Base-by-base conservation (phyloP, 2,797 vertebrate species). In the Loriculus beryllinus region DNA sequence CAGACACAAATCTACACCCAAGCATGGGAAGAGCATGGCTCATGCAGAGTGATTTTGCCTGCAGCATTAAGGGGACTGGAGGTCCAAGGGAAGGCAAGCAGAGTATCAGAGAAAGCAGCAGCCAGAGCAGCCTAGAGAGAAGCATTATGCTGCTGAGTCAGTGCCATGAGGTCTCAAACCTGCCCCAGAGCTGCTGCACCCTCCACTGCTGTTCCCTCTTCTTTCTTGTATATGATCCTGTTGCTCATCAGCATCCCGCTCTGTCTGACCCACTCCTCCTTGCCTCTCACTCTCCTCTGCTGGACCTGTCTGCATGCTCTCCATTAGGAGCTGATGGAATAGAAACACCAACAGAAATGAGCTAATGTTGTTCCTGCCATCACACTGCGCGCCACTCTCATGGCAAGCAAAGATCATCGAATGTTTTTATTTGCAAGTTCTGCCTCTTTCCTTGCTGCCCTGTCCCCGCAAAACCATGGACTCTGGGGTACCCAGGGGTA, bases 291-390 rank as follows among this genome's bases (percentile, higher is more conserved):
- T 49, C 45, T 65, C 39, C 65, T 86, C 81, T 2, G 1, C 74
- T 0, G 0, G 62, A 31, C 25, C 63, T 26, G 39, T 62, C 67
- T 68, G 62, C 40, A 20, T 56, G 40, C 14, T 65, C 86, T 87
- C 68, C 64, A 17, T 76, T 35, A 70, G 56, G 76, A 87, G 39
- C 7, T 51, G 42, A 49, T 35, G 57, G 62, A 86, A 67, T 14
- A 82, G 91, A 90, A 88, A 52, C 59, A 48, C 48, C 2, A 4
- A 26, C 22, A 83, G 76, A 64, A 92, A 81, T 1, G 19, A 62
- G 89, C 63, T 79, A 21, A 76, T 70, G 31, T 19, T 57, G 84
- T 29, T 85, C 33, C 84, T 90, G 82, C 91, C 5, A 5, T 56
- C 60, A 40, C 45, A 12, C 43, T 9, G 47, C 1, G 5, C 51